A percentile compares a stretch with the other conserved stretches of the same genome.
These are phyloP conservation scores for Drepana falcataria DNA, from an alignment of 2,888 invertebrate species.

Conservation along the genomic window DNA sequence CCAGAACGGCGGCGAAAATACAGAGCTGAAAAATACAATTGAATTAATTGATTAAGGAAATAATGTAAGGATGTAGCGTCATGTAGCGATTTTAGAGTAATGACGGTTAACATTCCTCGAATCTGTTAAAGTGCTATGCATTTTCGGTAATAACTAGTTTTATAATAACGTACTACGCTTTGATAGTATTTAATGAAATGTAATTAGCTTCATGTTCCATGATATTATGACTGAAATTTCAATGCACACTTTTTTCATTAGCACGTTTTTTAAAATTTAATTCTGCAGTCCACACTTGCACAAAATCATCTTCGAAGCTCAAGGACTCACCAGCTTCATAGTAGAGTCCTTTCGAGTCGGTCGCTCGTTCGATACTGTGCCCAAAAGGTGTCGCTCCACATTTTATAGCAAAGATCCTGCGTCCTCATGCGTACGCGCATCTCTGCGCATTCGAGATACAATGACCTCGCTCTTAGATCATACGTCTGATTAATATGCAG, in stretches of 20 bases:
- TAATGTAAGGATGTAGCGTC: too few species aligned
- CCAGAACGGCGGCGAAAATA: constrained; percentile 47
- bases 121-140: neutral
- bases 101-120: neutral
- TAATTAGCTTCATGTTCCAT: too few species aligned
- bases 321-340: constrained; percentile 77
- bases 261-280: constrained; percentile 6
- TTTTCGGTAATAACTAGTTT: neutral
- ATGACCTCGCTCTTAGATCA: constrained; percentile 60
- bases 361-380: constrained; percentile 60
- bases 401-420: constrained; percentile 69
- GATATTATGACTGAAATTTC: too few species aligned
- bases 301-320: constrained; percentile 21
- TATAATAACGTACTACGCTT: neutral
- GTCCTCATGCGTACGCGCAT: constrained; percentile 49
- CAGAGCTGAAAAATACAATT: constrained; percentile 39
- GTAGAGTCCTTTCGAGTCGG: constrained; percentile 64
- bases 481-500: constrained; percentile 26
- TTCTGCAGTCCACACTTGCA: constrained; percentile 27
- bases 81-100: too few species aligned
- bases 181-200: neutral
- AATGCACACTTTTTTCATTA: neutral
- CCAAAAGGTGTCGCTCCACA: constrained; percentile 50
- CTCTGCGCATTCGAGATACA: constrained; percentile 46
- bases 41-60: too few species aligned